phyloP scores from a whole-genome alignment of 2,113 vertebrate species.

The Apus apus region DNA sequence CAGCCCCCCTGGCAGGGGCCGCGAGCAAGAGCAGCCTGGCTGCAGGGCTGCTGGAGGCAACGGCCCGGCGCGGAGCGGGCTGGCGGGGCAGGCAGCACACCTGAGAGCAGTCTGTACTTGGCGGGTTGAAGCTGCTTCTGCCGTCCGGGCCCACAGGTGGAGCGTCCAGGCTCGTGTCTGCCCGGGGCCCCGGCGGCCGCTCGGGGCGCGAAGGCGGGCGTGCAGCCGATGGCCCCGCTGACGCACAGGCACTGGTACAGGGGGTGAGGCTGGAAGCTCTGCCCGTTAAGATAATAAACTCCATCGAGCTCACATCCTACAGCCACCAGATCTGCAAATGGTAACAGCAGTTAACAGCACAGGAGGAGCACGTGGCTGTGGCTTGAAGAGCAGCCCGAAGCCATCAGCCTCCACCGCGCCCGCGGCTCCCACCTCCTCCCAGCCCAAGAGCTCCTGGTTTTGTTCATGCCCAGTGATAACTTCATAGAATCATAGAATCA shows the following conservation, averaged over 20 bases:
- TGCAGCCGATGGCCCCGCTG: slow-evolving; percentile 91
- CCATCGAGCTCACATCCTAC: slow-evolving; percentile 93
- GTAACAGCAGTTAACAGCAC: not conserved
- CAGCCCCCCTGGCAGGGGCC: not conserved
- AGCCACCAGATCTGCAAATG: slow-evolving; percentile 86
- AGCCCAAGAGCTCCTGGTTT: not conserved
- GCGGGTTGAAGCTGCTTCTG: slow-evolving; percentile 78
- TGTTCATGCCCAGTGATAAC: not conserved
- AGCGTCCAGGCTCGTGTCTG: slow-evolving; percentile 66
- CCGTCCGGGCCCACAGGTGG: slow-evolving; percentile 56
- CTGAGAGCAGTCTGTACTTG: slow-evolving; percentile 85
- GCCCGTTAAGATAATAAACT: slow-evolving; percentile 87
- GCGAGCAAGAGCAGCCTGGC: not conserved
- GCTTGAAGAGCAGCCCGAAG: not conserved
- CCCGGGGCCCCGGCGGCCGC: slow-evolving; percentile 55
- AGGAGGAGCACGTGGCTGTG: not conserved
- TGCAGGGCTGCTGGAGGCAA: not conserved
- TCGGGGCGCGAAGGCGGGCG: slow-evolving; percentile 83
- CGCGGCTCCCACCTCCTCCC: not conserved
- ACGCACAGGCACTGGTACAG: slow-evolving; percentile 93
- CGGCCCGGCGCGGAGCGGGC: too few species aligned
- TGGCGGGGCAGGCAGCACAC: slow-evolving; percentile 64
- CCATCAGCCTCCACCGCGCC: not conserved
- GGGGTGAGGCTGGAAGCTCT: slow-evolving; percentile 87
- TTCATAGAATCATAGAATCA: too few species aligned